These are phyloP conservation scores for Tenualosa thibaudeaui DNA, from an alignment of 2,797 vertebrate genomes.

Conservation along the genomic window DNA sequence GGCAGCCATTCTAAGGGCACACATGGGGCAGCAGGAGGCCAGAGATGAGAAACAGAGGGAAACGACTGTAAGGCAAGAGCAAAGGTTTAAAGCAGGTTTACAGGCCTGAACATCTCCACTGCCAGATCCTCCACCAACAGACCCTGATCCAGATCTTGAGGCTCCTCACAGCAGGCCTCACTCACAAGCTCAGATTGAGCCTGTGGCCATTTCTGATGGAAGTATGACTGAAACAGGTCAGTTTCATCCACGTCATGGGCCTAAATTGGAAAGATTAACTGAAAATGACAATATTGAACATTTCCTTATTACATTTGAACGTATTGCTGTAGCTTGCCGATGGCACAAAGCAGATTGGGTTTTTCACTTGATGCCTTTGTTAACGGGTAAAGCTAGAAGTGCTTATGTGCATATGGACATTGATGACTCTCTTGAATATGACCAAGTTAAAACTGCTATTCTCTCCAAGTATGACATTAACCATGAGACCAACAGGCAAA, in stretches of 20 bases:
- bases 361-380: not conserved
- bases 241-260: too few species aligned
- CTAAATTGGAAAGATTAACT: not conserved
- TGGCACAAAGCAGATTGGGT: not conserved
- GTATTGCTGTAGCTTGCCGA: constrained; percentile 7
- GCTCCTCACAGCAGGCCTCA: too few species aligned
- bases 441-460: constrained; percentile 25
- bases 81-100: too few species aligned
- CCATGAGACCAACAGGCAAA: constrained; percentile 1
- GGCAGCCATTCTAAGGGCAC: too few species aligned
- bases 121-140: too few species aligned
- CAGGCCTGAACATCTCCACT: too few species aligned
- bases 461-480: constrained; percentile 33
- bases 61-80: constrained; percentile 23
- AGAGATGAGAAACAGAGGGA: constrained; percentile 63
- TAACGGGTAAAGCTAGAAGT: constrained; percentile 9
- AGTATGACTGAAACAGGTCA: too few species aligned
- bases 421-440: constrained; percentile 25
- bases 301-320: constrained; percentile 5
- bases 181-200: too few species aligned
- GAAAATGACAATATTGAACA: constrained; percentile 13
- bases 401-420: constrained; percentile 29
- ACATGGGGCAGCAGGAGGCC: too few species aligned
- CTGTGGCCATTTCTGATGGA: too few species aligned
- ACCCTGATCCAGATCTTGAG: too few species aligned